phyloP scores from a whole-genome alignment of 2,113 vertebrate genomes.

The Smithornis capensis region DNA sequence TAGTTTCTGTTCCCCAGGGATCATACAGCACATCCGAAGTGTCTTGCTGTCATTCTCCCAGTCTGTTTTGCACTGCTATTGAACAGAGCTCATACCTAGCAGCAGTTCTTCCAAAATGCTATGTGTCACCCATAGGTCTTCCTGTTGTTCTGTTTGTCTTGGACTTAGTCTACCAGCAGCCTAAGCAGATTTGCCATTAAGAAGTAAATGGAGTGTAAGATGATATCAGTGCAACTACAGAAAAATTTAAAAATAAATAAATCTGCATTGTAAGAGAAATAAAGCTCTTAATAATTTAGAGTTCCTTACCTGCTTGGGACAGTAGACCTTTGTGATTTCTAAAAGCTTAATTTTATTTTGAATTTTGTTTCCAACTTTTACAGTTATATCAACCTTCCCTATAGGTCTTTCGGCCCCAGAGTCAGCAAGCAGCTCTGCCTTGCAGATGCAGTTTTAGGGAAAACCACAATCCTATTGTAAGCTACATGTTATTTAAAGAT shows the following conservation, averaged over 20 bases:
- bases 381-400: neutral
- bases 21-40: neutral
- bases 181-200: neutral
- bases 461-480: neutral
- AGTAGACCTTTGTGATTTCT: neutral
- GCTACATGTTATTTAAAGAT: neutral
- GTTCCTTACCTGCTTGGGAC: neutral
- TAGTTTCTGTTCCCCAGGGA: neutral
- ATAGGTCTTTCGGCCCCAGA: neutral
- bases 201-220: neutral
- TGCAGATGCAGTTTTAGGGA: neutral
- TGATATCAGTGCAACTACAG: neutral
- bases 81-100: neutral
- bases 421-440: neutral
- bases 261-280: neutral
- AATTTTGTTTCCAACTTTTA: neutral
- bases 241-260: neutral
- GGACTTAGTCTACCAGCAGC: neutral
- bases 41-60: neutral
- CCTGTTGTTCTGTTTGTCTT: neutral
- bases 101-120: neutral
- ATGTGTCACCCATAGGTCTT: neutral
- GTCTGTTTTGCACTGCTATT: neutral
- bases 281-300: neutral
- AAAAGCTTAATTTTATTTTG: neutral